Evolutionary conservation across 2,888 invertebrate genomes (phyloP).

Genomic region (Ariolimax columbianus): DNA sequence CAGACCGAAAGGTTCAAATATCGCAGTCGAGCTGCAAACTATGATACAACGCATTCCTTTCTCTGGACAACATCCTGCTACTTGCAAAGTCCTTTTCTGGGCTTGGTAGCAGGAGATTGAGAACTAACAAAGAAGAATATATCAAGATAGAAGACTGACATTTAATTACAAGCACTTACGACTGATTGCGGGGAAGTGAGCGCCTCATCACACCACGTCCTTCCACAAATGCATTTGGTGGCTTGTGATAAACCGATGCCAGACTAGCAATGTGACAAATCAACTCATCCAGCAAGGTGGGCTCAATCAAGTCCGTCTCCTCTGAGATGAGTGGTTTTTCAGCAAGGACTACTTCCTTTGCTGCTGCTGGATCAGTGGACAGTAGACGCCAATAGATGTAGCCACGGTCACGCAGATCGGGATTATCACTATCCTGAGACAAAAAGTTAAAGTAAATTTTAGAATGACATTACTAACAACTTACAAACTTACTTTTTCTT

Average conservation of each 20-base stretch:
- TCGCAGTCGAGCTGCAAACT: no score
- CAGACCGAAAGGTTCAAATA: no score
- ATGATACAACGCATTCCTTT: no score
- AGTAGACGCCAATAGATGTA: slow-evolving; percentile 99
- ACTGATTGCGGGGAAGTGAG: slow-evolving; percentile 71
- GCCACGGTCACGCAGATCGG: slow-evolving; percentile 97
- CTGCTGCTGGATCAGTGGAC: slow-evolving; percentile 99
- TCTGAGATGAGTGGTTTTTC: slow-evolving; percentile 99
- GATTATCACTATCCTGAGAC: slow-evolving; percentile 92
- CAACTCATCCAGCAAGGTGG: slow-evolving; percentile 96
- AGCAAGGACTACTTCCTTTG: slow-evolving; percentile 98
- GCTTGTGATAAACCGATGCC: slow-evolving; percentile 99
- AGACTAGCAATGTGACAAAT: slow-evolving; percentile 98
- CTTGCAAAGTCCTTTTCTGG: no score
- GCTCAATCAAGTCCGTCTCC: slow-evolving; percentile 98
- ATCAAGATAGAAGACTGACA: background rate
- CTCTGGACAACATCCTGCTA: no score
- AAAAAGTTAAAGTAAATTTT: background rate
- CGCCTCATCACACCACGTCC: slow-evolving; percentile 79
- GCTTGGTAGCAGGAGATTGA: no score
- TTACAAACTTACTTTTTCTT: no score
- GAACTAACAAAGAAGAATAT: background rate
- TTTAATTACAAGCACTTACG: slow-evolving; percentile 61
- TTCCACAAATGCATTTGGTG: slow-evolving; percentile 98
- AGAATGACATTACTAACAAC: background rate